A percentile compares a stretch with the other conserved stretches of the same genome.
phyloP scores from a whole-genome alignment of 2,888 invertebrate genomes.

The Cylloceria caligata region DNA sequence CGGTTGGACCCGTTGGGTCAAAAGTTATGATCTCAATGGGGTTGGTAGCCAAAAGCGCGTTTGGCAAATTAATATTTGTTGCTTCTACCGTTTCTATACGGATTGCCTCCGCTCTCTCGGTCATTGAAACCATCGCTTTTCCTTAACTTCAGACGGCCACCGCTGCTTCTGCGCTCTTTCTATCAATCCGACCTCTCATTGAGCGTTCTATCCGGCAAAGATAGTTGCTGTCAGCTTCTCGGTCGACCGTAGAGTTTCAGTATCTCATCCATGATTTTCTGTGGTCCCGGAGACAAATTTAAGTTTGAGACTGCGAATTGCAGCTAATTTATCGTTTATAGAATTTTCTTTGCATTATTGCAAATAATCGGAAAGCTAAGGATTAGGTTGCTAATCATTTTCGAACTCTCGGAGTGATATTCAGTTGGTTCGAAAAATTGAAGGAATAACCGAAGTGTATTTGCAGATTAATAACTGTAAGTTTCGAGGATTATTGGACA shows the following conservation, averaged over 20 bases:
- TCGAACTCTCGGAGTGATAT: too few species aligned
- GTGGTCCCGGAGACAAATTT: background rate
- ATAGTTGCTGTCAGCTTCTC: conserved; percentile 17
- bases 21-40: conserved; percentile 83
- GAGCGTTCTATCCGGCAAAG: background rate
- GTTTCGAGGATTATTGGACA: background rate
- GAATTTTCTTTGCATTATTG: too few species aligned
- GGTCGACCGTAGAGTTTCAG: background rate
- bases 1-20: background rate
- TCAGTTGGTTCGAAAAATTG: too few species aligned
- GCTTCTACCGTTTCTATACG: background rate
- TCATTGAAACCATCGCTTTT: background rate
- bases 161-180: conserved; percentile 5
- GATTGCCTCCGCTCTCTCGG: background rate
- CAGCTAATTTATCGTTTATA: background rate
- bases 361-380: too few species aligned
- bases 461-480: too few species aligned
- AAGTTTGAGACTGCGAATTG: background rate
- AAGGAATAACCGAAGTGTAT: too few species aligned
- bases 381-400: too few species aligned
- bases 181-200: conserved; percentile 9
- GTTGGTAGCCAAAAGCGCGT: conserved; percentile 78
- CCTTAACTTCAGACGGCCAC: background rate
- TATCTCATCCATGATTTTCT: background rate
- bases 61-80: conserved; percentile 80